A percentile compares a stretch with the other conserved stretches of the same genome.
These are phyloP conservation scores for Coremacera marginata DNA, from an alignment of 2,888 invertebrate species.

Conservation along the genomic window DNA sequence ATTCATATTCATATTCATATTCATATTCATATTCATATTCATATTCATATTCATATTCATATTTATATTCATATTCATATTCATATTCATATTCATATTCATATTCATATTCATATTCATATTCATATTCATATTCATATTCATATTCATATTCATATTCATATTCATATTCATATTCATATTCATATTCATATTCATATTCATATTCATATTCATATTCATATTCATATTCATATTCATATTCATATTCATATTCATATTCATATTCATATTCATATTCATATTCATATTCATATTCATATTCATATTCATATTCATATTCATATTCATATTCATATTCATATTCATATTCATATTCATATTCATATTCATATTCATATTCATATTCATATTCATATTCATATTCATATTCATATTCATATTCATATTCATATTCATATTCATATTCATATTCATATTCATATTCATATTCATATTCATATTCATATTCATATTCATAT, in stretches of 20 bases:
- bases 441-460: neutral
- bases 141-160: too few relatives aligned
- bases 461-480: neutral
- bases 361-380: neutral
- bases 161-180: too few relatives aligned
- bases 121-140: too few relatives aligned
- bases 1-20: too few relatives aligned
- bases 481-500: neutral
- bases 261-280: neutral
- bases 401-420: neutral
- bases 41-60: too few relatives aligned
- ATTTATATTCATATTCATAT: too few relatives aligned
- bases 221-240: neutral
- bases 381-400: neutral
- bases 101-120: too few relatives aligned
- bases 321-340: neutral
- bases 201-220: neutral
- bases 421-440: neutral
- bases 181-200: neutral
- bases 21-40: too few relatives aligned
- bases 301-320: neutral
- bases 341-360: neutral
- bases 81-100: too few relatives aligned
- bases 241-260: neutral
- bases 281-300: neutral